Conservation (phyloP, 92 coral and sea anemone species). For the Parazoanthus darwini region DNA sequence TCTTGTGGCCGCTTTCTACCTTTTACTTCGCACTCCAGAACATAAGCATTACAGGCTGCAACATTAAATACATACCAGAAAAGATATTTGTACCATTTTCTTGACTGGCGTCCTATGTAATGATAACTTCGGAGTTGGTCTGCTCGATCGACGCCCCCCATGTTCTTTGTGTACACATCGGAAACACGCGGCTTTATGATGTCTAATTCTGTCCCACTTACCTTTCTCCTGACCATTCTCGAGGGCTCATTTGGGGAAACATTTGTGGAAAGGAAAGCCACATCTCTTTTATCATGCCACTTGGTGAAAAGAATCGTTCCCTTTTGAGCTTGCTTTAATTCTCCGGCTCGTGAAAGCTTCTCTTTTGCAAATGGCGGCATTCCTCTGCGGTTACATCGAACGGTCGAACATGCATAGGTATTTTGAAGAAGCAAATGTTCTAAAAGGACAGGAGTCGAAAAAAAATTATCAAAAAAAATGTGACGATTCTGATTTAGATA, state of each 20-base stretch:
- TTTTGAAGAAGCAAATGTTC: slow-evolving; percentile 37
- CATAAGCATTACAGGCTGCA: slow-evolving; percentile 51
- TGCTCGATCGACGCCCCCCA: slow-evolving; percentile 47
- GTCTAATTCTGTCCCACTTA: slow-evolving; percentile 27
- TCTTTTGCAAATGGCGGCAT: slow-evolving; percentile 44
- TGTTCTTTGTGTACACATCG: slow-evolving; percentile 38
- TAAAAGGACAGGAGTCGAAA: slow-evolving; percentile 45
- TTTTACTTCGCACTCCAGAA: slow-evolving; percentile 43
- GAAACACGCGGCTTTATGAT: slow-evolving; percentile 31
- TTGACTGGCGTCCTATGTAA: slow-evolving; percentile 49
- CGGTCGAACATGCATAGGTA: slow-evolving; percentile 58
- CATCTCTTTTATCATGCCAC: slow-evolving; percentile 67
- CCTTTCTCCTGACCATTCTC: slow-evolving; percentile 33
- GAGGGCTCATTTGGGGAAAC: slow-evolving; percentile 54
- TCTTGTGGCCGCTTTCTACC: slow-evolving; percentile 41
- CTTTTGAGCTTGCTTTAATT: slow-evolving; percentile 36
- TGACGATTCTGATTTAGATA: slow-evolving; percentile 48
- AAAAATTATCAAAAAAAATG: slow-evolving; percentile 63
- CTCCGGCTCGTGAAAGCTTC: slow-evolving; percentile 44
- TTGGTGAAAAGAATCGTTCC: slow-evolving; percentile 46
- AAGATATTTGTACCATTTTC: slow-evolving; percentile 59
- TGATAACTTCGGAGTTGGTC: slow-evolving; percentile 49
- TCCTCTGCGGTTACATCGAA: slow-evolving; percentile 44
- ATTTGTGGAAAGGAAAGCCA: slow-evolving; percentile 51
- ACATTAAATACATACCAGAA: slow-evolving; percentile 59